Conservation (phyloP, 2,113 vertebrate genomes). For the Notothenia rossii region DNA sequence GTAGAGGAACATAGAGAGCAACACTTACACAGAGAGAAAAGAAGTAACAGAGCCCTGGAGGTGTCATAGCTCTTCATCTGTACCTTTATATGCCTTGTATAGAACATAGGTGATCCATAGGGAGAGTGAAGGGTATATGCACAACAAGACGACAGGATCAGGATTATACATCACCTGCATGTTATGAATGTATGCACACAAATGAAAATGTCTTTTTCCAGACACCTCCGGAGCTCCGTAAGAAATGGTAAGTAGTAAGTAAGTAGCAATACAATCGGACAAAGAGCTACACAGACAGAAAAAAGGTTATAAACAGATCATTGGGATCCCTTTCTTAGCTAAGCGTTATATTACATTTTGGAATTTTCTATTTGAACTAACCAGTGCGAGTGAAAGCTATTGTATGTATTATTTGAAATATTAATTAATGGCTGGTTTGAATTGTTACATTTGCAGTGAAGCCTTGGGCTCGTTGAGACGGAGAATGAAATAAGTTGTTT, state of each 20-base stretch:
- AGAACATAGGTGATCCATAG: background rate
- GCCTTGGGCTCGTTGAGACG: slow-evolving; percentile 54
- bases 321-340: slow-evolving; percentile 4
- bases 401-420: background rate
- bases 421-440: slow-evolving; percentile 1
- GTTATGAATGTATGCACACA: background rate
- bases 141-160: background rate
- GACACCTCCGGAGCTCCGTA: slow-evolving; percentile 16
- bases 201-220: background rate
- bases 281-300: slow-evolving; percentile 32
- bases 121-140: background rate
- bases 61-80: background rate
- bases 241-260: slow-evolving; percentile 24
- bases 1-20: slow-evolving; percentile 24
- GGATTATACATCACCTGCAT: background rate
- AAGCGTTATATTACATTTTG: background rate
- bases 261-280: slow-evolving; percentile 30
- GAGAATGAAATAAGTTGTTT: slow-evolving; percentile 32
- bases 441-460: slow-evolving; percentile 15
- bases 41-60: slow-evolving; percentile 10
- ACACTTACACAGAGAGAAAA: slow-evolving; percentile 1
- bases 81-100: too few relatives aligned
- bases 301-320: slow-evolving; percentile 12
- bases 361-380: slow-evolving; percentile 3
- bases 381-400: background rate